Evolutionary conservation across 2,888 invertebrate genomes (phyloP), one percentile per base, ranked within the genome.

Genomic region (Drosophila paranaensis): DNA sequence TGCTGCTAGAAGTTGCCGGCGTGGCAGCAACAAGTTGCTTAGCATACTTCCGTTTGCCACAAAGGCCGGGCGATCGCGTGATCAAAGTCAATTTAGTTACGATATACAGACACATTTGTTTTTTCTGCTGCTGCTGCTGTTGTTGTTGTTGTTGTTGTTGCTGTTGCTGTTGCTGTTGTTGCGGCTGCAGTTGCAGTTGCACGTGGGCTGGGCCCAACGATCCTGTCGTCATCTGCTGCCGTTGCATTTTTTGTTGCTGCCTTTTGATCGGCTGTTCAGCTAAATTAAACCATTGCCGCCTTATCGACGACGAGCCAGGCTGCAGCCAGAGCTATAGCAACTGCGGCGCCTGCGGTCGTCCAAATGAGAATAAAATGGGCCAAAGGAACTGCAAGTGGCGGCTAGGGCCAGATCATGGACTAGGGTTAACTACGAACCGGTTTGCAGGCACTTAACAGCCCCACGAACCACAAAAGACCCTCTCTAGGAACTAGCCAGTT

Each of bases 51-150:
- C 91, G 91, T 90, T 91, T 90, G 90, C 77, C 88, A 74, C 87
- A 88, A 81, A 81, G 82, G 74, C 72, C 74, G 77, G 86, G 77
- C 72, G 79, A 92, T 91, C 92, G 91, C 91, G 92, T 91, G 91
- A 92, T 92, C 92, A 92, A 92, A 90, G 91, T 92, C 91, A 91
- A 91, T 91, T 91, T 92, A 92, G 91, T 82, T 85, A 76, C 84
- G 80, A 89, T 90, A 87, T 90, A 86, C 86, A 90, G 85, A 71
- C 90, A 86, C 90, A 89, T 89, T 89, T 90, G 84, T 90, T 89
- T 84, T 86, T 84, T 69, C 64, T 77, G 50, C 58, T 66, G 58
- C 10, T 64, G 43, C 50, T 30, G 70, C 30, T 60, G 65, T n/a
- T n/a, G n/a, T n/a, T n/a, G n/a, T n/a, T n/a, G n/a, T n/a, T n/a